Base-by-base conservation (phyloP, 2,113 vertebrate species). In the Muscicapa adusta region DNA sequence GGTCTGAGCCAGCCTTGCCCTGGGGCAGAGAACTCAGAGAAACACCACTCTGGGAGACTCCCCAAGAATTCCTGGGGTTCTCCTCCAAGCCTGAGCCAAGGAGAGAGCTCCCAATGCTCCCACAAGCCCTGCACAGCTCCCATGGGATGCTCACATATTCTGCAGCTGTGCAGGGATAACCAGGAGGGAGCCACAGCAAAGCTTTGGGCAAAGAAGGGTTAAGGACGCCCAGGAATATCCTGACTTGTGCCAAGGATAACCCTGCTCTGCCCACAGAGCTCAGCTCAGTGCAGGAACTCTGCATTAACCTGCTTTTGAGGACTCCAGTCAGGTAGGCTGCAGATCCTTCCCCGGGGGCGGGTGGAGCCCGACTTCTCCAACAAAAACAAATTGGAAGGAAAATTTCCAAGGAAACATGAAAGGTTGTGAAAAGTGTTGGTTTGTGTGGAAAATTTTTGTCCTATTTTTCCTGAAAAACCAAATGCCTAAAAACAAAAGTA, bases 341-440 rank as follows among this genome's bases (percentile, higher is more conserved):
- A 5, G 48, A 62, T 66, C 72, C 65, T 76, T 57, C 71, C 90
- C 53, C 60, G 33, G 42, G 15, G 28, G 57, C n/a, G 36, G 40
- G n/a, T 47, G 70, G 88, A 94, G 58, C 48, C 31, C 1, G 1
- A 61, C 48, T 84, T 36, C 76, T 92, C 92, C 86, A 94, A 94
- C 51, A 92, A 83, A 96, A 95, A 92, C 80, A 91, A 93, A 92
- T 87, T 74, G 67, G 47, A 63, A 92, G 80, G 76, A 93, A 92
- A 91, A 94, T 88, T 90, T 91, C 90, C 93, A 90, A 83, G 75
- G 88, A 88, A 95, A 95, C 26, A 79, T 66, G 73, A 94, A 93
- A 96, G 80, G 57, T 70, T 89, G 77, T 72, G 68, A 94, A 92
- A 95, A 93, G 66, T 38, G 68, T 65, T 65, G 53, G 73, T 88